Percentiles rank a stretch among this genome's conserved stretches.
Evolutionary conservation across 2,113 vertebrate species (phyloP).

Genomic region (Corydoras maculifer): DNA sequence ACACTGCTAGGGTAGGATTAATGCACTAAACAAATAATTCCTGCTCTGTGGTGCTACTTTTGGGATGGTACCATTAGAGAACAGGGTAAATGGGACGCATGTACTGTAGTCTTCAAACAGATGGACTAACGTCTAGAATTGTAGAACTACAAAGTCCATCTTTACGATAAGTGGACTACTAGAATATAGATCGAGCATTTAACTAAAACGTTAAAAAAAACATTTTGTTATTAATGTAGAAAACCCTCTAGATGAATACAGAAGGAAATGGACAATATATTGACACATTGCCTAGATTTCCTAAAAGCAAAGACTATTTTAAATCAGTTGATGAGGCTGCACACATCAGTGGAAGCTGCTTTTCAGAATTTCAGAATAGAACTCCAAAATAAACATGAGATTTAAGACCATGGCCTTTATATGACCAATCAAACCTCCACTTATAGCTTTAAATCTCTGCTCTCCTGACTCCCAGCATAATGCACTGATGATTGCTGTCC

Average conservation of each 20-base stretch:
- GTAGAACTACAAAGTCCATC: no score
- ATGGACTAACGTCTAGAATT: no score
- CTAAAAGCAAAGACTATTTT: background rate
- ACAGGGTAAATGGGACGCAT: no score
- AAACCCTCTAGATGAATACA: background rate
- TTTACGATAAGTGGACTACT: no score
- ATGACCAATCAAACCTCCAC: background rate
- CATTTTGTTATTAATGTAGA: no score
- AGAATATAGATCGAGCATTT: no score
- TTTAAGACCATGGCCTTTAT: conserved; percentile 1
- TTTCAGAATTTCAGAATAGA: conserved; percentile 17
- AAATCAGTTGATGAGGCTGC: background rate
- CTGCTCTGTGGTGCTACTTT: no score
- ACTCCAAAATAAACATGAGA: background rate
- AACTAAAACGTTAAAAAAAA: no score
- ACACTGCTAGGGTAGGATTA: no score
- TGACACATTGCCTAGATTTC: background rate
- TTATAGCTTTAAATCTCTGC: background rate
- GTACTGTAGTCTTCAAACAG: no score
- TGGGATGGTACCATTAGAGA: no score
- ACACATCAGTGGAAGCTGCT: background rate
- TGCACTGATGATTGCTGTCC: conserved; percentile 4
- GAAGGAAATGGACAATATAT: background rate
- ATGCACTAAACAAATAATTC: no score
- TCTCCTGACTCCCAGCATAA: background rate